Percentiles rank a stretch among this genome's conserved stretches.
These are phyloP conservation scores for Lasioglossum villosulum DNA, from an alignment of 2,888 invertebrate genomes.

Conservation along the genomic window DNA sequence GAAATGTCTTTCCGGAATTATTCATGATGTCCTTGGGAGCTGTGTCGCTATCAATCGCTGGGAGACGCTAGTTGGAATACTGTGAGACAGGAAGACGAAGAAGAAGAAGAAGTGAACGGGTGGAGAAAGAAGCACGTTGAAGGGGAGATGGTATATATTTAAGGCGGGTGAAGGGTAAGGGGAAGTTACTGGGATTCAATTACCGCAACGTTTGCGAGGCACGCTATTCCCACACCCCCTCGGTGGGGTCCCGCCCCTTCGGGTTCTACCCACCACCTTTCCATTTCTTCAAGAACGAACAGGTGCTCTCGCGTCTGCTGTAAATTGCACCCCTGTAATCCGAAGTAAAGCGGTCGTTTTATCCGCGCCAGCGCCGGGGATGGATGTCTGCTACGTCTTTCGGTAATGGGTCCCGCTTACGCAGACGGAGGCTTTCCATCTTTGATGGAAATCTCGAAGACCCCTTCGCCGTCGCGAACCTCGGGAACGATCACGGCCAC, in stretches of 20 bases:
- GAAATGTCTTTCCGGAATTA: constrained; percentile 4
- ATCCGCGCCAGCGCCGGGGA: constrained; percentile 81
- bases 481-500: constrained; percentile 11
- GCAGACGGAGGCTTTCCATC: constrained; percentile 68
- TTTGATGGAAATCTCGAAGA: constrained; percentile 67
- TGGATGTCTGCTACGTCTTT: constrained; percentile 83
- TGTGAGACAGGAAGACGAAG: not conserved
- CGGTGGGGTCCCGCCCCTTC: constrained; percentile 56
- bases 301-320: constrained; percentile 83
- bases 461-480: not conserved
- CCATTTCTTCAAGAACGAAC: constrained; percentile 82
- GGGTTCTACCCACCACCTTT: constrained; percentile 70
- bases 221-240: constrained; percentile 81
- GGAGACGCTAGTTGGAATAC: not conserved
- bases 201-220: constrained; percentile 84
- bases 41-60: constrained; percentile 1
- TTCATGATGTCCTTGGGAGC: not conserved
- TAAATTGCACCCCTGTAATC: constrained; percentile 84
- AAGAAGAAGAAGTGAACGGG: constrained; percentile 35
- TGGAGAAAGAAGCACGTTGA: constrained; percentile 47
- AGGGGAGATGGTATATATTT: constrained; percentile 74
- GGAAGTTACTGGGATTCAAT: constrained; percentile 83
- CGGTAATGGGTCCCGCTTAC: constrained; percentile 79
- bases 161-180: constrained; percentile 67
- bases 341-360: constrained; percentile 84